These are phyloP conservation scores for Biston betularia DNA, from an alignment of 2,888 invertebrate genomes.

Conservation along the genomic window DNA sequence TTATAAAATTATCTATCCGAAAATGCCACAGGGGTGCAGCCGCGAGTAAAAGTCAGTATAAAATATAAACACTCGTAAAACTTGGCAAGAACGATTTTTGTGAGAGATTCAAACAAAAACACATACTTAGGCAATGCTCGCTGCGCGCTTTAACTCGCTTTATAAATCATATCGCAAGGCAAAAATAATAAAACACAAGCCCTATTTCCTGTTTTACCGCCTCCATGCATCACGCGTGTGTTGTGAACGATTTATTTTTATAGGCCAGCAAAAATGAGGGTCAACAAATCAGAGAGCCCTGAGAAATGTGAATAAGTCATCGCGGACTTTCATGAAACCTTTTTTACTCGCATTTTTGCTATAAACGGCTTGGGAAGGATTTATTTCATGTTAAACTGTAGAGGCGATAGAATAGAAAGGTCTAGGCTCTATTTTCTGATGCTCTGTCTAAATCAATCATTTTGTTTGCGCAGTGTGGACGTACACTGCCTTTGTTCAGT, in stretches of 20 bases:
- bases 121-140: conserved; percentile 19
- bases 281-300: conserved; percentile 44
- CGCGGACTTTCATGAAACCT: conserved; percentile 38
- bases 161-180: conserved; percentile 36
- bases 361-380: conserved; percentile 24
- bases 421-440: conserved; percentile 20
- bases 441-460: conserved; percentile 30
- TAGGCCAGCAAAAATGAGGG: conserved; percentile 42
- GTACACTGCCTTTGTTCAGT: conserved; percentile 14
- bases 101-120: conserved; percentile 25
- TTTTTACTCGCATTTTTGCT: conserved; percentile 23
- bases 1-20: no score
- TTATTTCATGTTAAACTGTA: conserved; percentile 22
- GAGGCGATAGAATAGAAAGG: conserved; percentile 15
- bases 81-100: conserved; percentile 16
- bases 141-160: conserved; percentile 17
- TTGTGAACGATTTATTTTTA: conserved; percentile 46
- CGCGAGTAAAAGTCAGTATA: neutral
- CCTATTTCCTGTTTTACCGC: conserved; percentile 41
- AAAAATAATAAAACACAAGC: conserved; percentile 46
- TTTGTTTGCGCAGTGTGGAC: conserved; percentile 16
- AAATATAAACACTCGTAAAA: neutral
- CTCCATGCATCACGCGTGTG: conserved; percentile 41
- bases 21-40: no score
- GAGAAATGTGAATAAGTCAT: conserved; percentile 47